Evolutionary conservation across 2,113 vertebrate species (phyloP).

Genomic region (Saguinus imperator): DNA sequence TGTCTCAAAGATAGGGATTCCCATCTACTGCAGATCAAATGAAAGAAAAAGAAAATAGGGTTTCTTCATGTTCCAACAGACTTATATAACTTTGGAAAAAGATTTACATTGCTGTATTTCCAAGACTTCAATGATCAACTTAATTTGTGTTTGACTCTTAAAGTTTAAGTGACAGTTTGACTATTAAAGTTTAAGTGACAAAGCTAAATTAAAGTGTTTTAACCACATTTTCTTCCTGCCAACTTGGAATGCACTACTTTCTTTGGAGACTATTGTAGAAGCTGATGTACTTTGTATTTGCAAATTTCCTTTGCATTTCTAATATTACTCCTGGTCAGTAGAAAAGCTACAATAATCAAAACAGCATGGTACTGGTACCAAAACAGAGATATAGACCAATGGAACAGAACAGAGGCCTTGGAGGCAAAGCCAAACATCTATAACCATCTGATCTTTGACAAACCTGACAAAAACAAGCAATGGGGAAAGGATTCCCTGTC

Average conservation of each 20-base stretch:
- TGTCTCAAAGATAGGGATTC: neutral
- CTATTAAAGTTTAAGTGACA: neutral
- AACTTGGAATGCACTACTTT: neutral
- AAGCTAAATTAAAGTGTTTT: neutral
- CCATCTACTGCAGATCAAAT: neutral
- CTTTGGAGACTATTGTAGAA: neutral
- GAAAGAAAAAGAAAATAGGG: neutral
- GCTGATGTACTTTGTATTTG: neutral
- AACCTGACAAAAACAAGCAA: too few species aligned
- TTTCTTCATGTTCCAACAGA: neutral
- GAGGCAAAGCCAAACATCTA: too few species aligned
- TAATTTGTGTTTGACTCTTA: neutral
- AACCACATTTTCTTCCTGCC: neutral
- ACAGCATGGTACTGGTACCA: too few species aligned
- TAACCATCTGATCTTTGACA: too few species aligned
- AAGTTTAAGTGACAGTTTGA: neutral
- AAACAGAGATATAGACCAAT: too few species aligned
- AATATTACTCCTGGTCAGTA: neutral
- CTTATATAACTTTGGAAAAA: neutral
- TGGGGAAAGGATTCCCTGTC: too few species aligned
- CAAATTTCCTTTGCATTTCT: neutral
- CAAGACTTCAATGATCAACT: neutral
- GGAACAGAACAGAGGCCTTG: too few species aligned
- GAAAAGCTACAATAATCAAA: neutral
- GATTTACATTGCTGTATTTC: neutral